Evolutionary conservation across 1,140 invertebrate genomes (phyloP).

Genomic region (Chironomus striatipennis): DNA sequence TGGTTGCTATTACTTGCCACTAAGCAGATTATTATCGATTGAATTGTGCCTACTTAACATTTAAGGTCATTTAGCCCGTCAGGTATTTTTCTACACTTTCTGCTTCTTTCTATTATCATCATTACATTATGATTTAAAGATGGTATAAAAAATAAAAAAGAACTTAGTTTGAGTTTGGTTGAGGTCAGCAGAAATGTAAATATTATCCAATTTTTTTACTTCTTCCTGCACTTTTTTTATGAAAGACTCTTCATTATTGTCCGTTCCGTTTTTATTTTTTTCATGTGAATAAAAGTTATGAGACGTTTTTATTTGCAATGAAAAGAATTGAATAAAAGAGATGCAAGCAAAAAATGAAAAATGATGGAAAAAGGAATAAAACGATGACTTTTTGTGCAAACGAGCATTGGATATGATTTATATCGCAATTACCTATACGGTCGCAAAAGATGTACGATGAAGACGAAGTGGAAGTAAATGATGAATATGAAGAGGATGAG

Average conservation of each 20-base stretch:
- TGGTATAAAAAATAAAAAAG: too few relatives aligned
- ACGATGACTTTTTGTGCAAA: neutral
- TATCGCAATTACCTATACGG: constrained; percentile 21
- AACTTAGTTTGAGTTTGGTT: too few relatives aligned
- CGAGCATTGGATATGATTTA: constrained; percentile 10
- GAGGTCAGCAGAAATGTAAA: neutral
- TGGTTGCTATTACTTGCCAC: neutral
- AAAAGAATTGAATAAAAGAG: too few relatives aligned
- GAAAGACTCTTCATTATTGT: neutral
- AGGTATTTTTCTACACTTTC: neutral
- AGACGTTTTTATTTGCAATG: neutral
- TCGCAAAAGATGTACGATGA: neutral
- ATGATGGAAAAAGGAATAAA: neutral
- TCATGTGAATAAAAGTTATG: constrained; percentile 3
- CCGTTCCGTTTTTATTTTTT: neutral
- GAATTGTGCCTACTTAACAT: neutral
- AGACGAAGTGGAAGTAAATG: neutral
- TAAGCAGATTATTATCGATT: neutral
- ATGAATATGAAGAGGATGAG: neutral
- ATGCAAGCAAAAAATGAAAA: neutral
- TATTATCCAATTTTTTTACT: neutral
- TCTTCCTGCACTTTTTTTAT: neutral
- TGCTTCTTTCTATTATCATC: too few relatives aligned
- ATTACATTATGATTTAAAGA: too few relatives aligned
- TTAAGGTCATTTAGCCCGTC: neutral